Evolutionary conservation across 1,140 invertebrate genomes (phyloP).

Genomic region (Panagrolaimus sp.): DNA sequence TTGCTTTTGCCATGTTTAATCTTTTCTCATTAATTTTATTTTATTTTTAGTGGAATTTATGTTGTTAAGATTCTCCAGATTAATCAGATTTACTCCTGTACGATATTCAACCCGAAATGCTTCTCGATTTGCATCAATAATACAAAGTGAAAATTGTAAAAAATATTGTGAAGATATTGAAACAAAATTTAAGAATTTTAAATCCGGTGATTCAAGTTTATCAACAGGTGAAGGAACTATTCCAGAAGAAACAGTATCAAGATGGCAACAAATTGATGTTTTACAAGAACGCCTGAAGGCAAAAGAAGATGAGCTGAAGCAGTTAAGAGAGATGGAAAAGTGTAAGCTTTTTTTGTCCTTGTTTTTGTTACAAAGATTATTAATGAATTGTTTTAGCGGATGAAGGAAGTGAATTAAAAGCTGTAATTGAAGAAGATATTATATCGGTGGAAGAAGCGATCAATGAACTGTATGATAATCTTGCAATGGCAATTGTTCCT

Average conservation of each 20-base stretch:
- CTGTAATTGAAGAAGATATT: slow-evolving; percentile 25
- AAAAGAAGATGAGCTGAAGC: slow-evolving; percentile 30
- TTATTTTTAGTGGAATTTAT: not conserved
- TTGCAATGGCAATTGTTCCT: slow-evolving; percentile 35
- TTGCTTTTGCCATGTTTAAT: no score
- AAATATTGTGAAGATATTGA: slow-evolving; percentile 4
- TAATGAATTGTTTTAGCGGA: slow-evolving; percentile 22
- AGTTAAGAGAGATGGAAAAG: slow-evolving; percentile 29
- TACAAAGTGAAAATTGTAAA: not conserved
- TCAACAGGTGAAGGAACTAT: not conserved
- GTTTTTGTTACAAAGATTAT: not conserved
- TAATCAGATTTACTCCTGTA: not conserved
- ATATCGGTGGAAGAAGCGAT: slow-evolving; percentile 21
- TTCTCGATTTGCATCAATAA: not conserved
- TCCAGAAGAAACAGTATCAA: slow-evolving; percentile 19
- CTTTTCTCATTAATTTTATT: no score
- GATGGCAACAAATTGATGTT: slow-evolving; percentile 30
- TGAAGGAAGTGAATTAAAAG: slow-evolving; percentile 19
- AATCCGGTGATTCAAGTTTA: not conserved
- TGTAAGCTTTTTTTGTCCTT: no score
- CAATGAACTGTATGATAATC: slow-evolving; percentile 12
- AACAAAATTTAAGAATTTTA: not conserved
- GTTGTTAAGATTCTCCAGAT: not conserved
- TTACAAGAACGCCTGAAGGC: not conserved
- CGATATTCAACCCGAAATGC: not conserved